phyloP scores from a whole-genome alignment of 2,888 invertebrate species.

The Scaptomyza parva region DNA sequence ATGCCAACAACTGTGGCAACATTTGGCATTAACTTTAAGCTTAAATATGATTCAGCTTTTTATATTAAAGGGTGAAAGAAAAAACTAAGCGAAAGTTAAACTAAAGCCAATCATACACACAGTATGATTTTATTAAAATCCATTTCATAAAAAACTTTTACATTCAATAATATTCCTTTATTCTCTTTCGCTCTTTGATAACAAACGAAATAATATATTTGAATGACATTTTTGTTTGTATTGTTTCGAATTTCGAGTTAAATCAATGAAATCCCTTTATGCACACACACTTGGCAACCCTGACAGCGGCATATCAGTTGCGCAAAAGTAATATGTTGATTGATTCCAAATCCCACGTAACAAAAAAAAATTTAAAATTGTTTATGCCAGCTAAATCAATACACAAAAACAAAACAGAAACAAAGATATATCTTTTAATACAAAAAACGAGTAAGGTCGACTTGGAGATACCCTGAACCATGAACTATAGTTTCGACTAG shows the following conservation, averaged over 20 bases:
- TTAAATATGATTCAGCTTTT: not conserved
- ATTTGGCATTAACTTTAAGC: constrained; percentile 12
- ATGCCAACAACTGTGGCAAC: constrained; percentile 13
- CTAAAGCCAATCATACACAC: no score
- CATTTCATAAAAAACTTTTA: no score
- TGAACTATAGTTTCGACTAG: no score
- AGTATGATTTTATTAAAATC: no score
- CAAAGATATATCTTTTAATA: not conserved
- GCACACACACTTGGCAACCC: not conserved
- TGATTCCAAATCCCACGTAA: constrained; percentile 4
- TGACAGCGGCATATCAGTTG: not conserved
- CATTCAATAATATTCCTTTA: no score
- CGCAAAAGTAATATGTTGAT: constrained; percentile 21
- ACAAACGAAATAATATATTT: not conserved
- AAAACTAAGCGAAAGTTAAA: not conserved
- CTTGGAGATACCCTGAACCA: no score
- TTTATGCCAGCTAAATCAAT: no score
- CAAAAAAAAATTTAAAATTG: constrained; percentile 7
- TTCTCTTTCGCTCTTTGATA: no score
- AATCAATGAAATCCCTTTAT: not conserved
- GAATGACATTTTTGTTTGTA: not conserved
- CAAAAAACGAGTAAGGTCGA: no score
- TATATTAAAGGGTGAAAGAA: not conserved
- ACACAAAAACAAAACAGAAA: not conserved
- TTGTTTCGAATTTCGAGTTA: not conserved